Evolutionary conservation across 2,888 invertebrate species (phyloP).

Genomic region (Epiblema foenella): DNA sequence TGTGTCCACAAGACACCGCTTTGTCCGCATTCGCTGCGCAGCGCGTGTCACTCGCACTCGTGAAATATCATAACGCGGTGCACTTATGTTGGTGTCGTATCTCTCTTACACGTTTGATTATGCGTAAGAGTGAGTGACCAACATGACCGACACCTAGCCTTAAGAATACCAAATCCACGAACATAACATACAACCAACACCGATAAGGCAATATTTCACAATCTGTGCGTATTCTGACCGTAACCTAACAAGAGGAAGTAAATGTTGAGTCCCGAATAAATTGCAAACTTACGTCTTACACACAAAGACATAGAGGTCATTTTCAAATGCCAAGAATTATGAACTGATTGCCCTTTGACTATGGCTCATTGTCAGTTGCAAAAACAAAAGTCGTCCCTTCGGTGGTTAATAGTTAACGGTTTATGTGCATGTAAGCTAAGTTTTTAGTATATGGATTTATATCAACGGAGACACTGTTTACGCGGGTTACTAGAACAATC

Average conservation of each 20-base stretch:
- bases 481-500: too few species aligned
- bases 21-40: too few species aligned
- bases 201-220: conserved; percentile 45
- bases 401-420: too few species aligned
- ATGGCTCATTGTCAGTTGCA: too few species aligned
- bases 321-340: conserved; percentile 2
- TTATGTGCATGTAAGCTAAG: too few species aligned
- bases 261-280: conserved; percentile 32
- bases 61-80: neutral
- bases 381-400: too few species aligned
- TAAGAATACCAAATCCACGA: conserved; percentile 12
- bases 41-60: too few species aligned
- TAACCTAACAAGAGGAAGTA: conserved; percentile 31
- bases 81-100: neutral
- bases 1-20: too few species aligned
- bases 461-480: too few species aligned
- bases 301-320: neutral
- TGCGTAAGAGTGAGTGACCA: neutral
- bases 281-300: conserved; percentile 12
- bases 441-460: too few species aligned
- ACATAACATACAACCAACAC: conserved; percentile 44
- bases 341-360: too few species aligned
- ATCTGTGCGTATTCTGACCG: conserved; percentile 40
- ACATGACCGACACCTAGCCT: neutral
- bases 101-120: neutral